phyloP scores from a whole-genome alignment of 2,797 vertebrate genomes.

The Schizopygopsis malacanthus region DNA sequence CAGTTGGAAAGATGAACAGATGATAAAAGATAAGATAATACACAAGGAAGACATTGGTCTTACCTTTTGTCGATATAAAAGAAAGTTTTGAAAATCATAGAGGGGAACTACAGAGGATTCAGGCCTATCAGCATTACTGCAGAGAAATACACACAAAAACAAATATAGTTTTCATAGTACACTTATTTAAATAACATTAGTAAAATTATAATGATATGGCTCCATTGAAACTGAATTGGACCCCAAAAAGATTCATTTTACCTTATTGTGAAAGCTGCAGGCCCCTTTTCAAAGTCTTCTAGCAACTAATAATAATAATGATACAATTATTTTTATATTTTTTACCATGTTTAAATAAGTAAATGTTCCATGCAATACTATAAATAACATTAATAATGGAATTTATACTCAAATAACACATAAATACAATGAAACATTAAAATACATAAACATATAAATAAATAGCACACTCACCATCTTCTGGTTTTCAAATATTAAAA shows the following conservation, averaged over 20 bases:
- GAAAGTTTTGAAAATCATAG: constrained; percentile 93
- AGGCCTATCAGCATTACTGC: constrained; percentile 89
- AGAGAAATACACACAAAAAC: constrained; percentile 39
- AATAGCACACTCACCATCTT: constrained; percentile 81
- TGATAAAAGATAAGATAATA: background rate
- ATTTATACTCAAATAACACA: background rate
- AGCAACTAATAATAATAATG: constrained; percentile 81
- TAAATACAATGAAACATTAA: background rate
- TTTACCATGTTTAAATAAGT: background rate
- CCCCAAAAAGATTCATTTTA: constrained; percentile 68
- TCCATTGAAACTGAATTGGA: background rate
- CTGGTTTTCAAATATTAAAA: constrained; percentile 94
- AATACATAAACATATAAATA: background rate
- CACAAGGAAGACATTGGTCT: constrained; percentile 46
- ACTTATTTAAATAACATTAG: background rate
- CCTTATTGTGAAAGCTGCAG: constrained; percentile 93
- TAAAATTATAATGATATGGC: background rate
- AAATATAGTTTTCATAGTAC: background rate
- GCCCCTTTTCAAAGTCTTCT: constrained; percentile 93
- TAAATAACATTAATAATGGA: background rate
- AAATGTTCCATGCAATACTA: background rate
- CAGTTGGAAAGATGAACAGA: background rate
- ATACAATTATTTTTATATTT: too few relatives aligned
- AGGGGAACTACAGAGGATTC: constrained; percentile 75
- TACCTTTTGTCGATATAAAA: constrained; percentile 90